Evolutionary conservation across 2,797 vertebrate species (phyloP).

Genomic region (Aratinga solstitialis): DNA sequence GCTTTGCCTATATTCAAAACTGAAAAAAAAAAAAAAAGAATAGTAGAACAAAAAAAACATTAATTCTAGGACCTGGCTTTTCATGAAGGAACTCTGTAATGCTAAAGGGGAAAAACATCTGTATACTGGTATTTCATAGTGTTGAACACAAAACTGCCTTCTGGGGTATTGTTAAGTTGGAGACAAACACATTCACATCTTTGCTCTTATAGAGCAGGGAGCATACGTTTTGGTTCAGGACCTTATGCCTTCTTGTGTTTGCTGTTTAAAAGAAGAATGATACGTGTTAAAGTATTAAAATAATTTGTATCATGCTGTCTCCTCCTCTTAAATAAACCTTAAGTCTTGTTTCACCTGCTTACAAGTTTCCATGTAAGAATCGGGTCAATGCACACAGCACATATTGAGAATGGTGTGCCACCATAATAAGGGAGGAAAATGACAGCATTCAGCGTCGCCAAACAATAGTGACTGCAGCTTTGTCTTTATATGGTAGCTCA

Average conservation of each 20-base stretch:
- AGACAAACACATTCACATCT: constrained; percentile 41
- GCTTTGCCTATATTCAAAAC: constrained; percentile 51
- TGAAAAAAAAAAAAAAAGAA: constrained; percentile 21
- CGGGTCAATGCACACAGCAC: neutral
- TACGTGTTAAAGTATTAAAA: constrained; percentile 3
- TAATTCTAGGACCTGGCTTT: neutral
- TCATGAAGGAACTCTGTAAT: constrained; percentile 10
- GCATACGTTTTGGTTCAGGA: constrained; percentile 23
- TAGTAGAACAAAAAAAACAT: constrained; percentile 47
- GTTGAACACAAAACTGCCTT: constrained; percentile 21
- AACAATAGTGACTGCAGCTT: fast-evolving
- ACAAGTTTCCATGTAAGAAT: neutral
- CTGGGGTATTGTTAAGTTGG: constrained; percentile 40
- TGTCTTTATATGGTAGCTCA: fast-evolving
- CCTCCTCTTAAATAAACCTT: constrained; percentile 28
- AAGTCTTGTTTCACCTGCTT: constrained; percentile 52
- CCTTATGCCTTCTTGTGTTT: neutral
- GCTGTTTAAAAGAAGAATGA: neutral
- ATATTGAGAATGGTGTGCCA: neutral
- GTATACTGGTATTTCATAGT: neutral
- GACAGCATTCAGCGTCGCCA: fast-evolving
- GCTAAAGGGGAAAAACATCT: constrained; percentile 59
- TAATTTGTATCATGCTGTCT: constrained; percentile 44
- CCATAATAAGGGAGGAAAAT: neutral
- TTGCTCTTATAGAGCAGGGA: constrained; percentile 27